These are phyloP conservation scores for Hyposmocoma kahamanoa DNA, from an alignment of 1,140 invertebrate genomes.

Conservation along the genomic window DNA sequence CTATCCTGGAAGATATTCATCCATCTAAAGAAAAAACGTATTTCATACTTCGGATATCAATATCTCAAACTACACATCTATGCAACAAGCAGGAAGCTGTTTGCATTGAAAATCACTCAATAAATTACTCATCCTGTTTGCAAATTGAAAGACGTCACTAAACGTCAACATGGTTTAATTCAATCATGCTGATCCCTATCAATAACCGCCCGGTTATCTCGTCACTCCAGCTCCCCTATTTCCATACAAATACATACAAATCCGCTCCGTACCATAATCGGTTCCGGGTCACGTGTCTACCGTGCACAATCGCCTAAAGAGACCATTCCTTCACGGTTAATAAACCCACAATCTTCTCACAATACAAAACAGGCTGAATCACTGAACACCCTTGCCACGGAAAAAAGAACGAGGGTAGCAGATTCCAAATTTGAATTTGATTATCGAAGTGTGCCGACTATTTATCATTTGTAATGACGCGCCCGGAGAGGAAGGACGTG, in stretches of 20 bases:
- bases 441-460: slow-evolving; percentile 70
- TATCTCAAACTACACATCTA: too few species aligned
- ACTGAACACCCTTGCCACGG: slow-evolving; percentile 26
- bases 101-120: too few species aligned
- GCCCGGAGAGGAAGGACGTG: slow-evolving; percentile 38
- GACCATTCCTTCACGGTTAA: slow-evolving; percentile 65
- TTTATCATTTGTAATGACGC: slow-evolving; percentile 70
- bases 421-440: slow-evolving; percentile 74
- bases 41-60: too few species aligned
- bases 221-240: slow-evolving; percentile 48
- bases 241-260: slow-evolving; percentile 70
- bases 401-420: slow-evolving; percentile 58
- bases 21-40: too few species aligned
- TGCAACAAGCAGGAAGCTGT: too few species aligned
- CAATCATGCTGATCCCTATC: slow-evolving; percentile 58
- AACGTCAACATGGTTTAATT: slow-evolving; percentile 53
- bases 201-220: slow-evolving; percentile 52
- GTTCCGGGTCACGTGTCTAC: slow-evolving; percentile 70
- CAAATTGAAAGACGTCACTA: slow-evolving; percentile 23
- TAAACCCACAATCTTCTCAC: slow-evolving; percentile 68
- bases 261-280: slow-evolving; percentile 54
- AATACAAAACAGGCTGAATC: slow-evolving; percentile 50
- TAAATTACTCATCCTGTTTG: too few species aligned
- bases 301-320: slow-evolving; percentile 60
- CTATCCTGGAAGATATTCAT: too few species aligned